Evolutionary conservation across 2,888 invertebrate species (phyloP).

Genomic region (Hyppa rectilinea): DNA sequence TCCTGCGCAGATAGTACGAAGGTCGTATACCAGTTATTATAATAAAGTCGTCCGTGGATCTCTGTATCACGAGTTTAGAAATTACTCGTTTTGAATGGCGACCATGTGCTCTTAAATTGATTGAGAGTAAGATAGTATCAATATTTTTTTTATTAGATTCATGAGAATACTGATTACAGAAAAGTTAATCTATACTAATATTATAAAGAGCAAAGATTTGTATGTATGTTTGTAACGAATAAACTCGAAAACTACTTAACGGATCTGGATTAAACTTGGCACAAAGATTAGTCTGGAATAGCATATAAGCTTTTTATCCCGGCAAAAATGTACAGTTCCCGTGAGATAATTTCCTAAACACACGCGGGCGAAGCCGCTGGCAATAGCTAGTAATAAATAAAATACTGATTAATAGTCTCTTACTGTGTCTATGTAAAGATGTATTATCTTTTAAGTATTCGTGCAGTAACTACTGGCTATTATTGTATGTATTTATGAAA

Average conservation of each 20-base stretch:
- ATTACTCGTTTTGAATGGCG: constrained; percentile 35
- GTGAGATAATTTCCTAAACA: too few relatives aligned
- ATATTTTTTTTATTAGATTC: background rate
- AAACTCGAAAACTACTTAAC: too few relatives aligned
- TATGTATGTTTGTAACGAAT: too few relatives aligned
- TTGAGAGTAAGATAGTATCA: background rate
- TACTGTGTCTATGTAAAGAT: background rate
- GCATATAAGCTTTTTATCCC: too few relatives aligned
- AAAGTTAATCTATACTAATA: too few relatives aligned
- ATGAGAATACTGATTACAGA: background rate
- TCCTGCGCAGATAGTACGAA: constrained; percentile 64
- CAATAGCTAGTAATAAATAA: too few relatives aligned
- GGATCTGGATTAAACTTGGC: too few relatives aligned
- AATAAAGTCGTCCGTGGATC: constrained; percentile 45
- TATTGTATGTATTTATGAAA: too few relatives aligned
- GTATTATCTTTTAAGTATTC: background rate
- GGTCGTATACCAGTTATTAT: constrained; percentile 64
- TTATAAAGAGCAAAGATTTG: too few relatives aligned
- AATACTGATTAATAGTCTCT: background rate
- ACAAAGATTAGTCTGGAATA: too few relatives aligned
- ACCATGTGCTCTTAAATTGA: background rate
- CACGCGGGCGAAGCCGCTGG: too few relatives aligned
- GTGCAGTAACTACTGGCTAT: background rate
- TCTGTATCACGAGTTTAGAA: constrained; percentile 37
- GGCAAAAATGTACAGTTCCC: too few relatives aligned